Percentiles rank a stretch among this genome's conserved stretches.
These are phyloP conservation scores for Mesorhabditis spiculigera DNA, from an alignment of 2,888 invertebrate genomes.

Conservation along the genomic window DNA sequence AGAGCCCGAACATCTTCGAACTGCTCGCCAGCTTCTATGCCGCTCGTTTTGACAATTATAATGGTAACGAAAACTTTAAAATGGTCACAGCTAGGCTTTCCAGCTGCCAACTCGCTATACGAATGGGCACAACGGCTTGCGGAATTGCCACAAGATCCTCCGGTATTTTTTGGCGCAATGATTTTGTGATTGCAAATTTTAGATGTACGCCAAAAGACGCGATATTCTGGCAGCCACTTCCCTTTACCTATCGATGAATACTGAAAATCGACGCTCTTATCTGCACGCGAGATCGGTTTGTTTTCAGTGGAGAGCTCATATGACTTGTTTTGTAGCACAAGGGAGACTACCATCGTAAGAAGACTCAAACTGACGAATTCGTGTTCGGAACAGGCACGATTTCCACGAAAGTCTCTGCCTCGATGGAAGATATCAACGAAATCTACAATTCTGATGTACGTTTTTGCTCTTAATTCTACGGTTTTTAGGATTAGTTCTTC, in stretches of 20 bases:
- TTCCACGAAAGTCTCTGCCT: too few species aligned
- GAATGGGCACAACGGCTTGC: not conserved
- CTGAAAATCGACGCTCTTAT: too few species aligned
- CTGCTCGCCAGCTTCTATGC: constrained; percentile 26
- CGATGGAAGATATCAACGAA: too few species aligned
- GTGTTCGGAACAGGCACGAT: too few species aligned
- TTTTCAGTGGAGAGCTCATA: too few species aligned
- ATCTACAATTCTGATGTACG: too few species aligned
- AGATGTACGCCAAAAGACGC: not conserved
- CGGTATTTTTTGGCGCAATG: not conserved
- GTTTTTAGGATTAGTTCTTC: too few species aligned
- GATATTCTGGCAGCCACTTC: not conserved
- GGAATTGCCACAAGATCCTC: not conserved
- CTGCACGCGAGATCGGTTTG: too few species aligned
- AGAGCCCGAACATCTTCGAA: constrained; percentile 27
- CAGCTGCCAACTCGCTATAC: not conserved
- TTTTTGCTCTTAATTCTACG: too few species aligned
- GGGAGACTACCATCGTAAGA: too few species aligned
- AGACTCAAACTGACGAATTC: too few species aligned
- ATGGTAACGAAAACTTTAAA: constrained; percentile 11
- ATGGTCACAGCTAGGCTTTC: not conserved
- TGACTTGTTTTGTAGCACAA: too few species aligned
- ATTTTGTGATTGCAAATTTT: not conserved
- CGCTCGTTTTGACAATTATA: constrained; percentile 22
- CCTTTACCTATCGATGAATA: not conserved